These are phyloP conservation scores for Parapsyche elsis DNA, from an alignment of 1,140 invertebrate genomes.

Conservation along the genomic window DNA sequence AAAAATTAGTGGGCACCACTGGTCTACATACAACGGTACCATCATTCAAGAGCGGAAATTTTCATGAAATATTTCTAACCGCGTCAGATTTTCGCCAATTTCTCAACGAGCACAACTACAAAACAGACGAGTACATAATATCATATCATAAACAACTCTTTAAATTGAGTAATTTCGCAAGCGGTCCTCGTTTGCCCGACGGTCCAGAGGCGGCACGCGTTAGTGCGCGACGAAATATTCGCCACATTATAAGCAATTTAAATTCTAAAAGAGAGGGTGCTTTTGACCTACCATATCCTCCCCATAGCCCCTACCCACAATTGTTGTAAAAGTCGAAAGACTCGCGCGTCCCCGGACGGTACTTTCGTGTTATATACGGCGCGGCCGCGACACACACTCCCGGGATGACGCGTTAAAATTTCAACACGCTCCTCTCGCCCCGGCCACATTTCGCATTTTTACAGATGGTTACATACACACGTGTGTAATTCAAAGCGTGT, in stretches of 20 bases:
- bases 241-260: slow-evolving; percentile 44
- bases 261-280: slow-evolving; percentile 41
- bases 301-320: neutral
- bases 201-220: neutral
- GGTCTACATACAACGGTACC: no score
- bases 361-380: slow-evolving; percentile 43
- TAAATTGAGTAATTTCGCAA: neutral
- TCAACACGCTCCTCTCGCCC: neutral
- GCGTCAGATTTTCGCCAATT: no score
- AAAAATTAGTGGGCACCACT: no score
- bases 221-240: slow-evolving; percentile 16
- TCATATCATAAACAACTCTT: no score
- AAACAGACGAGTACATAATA: no score
- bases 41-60: no score
- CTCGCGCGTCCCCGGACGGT: slow-evolving; percentile 36
- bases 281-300: neutral
- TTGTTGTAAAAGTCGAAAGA: slow-evolving; percentile 43
- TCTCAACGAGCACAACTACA: no score
- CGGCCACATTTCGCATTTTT: slow-evolving; percentile 14
- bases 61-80: no score
- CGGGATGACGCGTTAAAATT: slow-evolving; percentile 38
- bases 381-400: slow-evolving; percentile 29
- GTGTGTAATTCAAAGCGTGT: no score
- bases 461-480: no score
- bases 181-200: neutral